phyloP scores from a whole-genome alignment of 2,797 vertebrate species.

The Halcyon badia region DNA sequence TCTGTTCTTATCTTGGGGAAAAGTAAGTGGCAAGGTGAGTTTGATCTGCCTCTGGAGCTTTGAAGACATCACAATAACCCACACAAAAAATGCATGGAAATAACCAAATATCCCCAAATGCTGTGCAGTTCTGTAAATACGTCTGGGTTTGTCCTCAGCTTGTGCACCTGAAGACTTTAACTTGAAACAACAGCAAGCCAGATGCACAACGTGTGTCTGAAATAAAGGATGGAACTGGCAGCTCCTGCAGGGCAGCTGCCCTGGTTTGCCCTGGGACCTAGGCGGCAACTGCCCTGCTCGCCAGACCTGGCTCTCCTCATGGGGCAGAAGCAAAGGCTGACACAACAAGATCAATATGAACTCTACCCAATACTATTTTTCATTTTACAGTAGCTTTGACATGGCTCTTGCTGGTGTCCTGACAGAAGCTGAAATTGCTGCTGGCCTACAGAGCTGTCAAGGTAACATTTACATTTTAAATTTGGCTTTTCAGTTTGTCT shows the following conservation, averaged over 20 bases:
- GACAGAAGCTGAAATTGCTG: slow-evolving; percentile 82
- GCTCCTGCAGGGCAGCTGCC: not conserved
- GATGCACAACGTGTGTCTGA: not conserved
- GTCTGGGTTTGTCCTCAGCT: not conserved
- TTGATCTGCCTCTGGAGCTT: not conserved
- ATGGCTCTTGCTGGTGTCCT: slow-evolving; percentile 86
- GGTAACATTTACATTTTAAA: slow-evolving; percentile 74
- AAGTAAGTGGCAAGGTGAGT: slow-evolving; percentile 43
- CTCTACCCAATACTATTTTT: not conserved
- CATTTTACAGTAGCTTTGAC: not conserved
- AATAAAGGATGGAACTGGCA: not conserved
- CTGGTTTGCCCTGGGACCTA: not conserved
- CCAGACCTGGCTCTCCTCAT: not conserved
- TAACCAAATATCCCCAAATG: not conserved
- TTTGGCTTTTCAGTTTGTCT: not conserved
- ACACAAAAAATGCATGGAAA: not conserved
- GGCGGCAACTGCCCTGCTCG: not conserved
- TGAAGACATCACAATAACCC: not conserved
- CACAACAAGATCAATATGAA: not conserved
- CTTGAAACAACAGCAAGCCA: not conserved
- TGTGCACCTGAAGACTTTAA: not conserved
- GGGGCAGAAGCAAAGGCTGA: not conserved
- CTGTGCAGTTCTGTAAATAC: not conserved
- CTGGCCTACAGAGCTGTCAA: slow-evolving; percentile 83
- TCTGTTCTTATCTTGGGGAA: not conserved